Base-by-base conservation (phyloP, 2,113 vertebrate species). In the Romanogobio albipinnatus region DNA sequence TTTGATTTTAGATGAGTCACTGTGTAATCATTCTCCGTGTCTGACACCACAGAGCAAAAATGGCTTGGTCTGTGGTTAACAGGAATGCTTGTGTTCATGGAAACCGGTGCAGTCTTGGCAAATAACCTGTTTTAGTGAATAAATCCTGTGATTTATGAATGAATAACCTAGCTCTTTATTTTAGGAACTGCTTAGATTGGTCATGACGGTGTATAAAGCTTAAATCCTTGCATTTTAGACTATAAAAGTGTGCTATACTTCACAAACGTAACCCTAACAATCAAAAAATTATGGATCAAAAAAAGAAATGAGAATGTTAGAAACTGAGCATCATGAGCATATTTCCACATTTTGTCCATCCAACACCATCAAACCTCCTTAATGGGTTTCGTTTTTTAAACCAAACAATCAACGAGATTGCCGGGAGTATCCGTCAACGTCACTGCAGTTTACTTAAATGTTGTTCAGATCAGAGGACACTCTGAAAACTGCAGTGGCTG, bases 1-100 rank as follows among this genome's bases (percentile, higher is more conserved):
- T 80, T 61, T 68, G 79, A 81, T 81, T 81, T 81, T 68, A 81
- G 79, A 68, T 81, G 79, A 81, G 79, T 81, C 79, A 81, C 79
- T 81, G 61, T 81, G 79, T 68, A 81, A 81, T 81, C 79, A 68
- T 64, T 81, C 61, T 80, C 77, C 1, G 13, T 80, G 77, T 80
- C 77, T 80, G 39, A 64, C 77, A 80, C 61, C 61, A 81, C 43
- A 51, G 59, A 33, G 78, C 43, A 81, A 33, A 81, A 68, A 66
- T 36, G 59, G 61, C 39, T 81, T 22, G 78, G 59, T 66, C 59
- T 81, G 78, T 68, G 59, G 61, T 81, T 68, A 81, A 81, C 61
- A 81, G 78, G 61, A 66, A 66, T 81, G 78, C 78, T 33, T 66
- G 78, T 51, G 47, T 51, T 81, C 45, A 51, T 29, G 45, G 26